Percentiles rank a stretch among this genome's conserved stretches.
Evolutionary conservation across 1,140 invertebrate species (phyloP).

Genomic region (Bilobella aurantiaca): DNA sequence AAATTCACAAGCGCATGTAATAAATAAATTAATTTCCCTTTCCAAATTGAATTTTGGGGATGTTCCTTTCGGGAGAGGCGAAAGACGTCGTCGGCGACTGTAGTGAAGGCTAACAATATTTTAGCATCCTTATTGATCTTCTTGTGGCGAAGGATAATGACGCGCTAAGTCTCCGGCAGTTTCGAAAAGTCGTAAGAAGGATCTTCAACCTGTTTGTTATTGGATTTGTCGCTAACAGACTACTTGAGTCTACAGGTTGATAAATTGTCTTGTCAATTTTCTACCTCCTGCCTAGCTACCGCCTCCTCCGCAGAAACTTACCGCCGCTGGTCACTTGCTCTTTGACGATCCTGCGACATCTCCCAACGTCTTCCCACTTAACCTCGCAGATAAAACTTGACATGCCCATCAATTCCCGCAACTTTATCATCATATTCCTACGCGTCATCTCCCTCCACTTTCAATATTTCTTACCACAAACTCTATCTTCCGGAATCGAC

Average conservation of each 20-base stretch:
- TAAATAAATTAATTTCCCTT: neutral
- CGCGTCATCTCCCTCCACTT: too few species aligned
- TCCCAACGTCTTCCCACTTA: neutral
- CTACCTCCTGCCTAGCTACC: neutral
- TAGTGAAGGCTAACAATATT: too few species aligned
- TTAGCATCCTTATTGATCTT: too few species aligned
- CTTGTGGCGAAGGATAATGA: too few species aligned
- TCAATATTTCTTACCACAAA: too few species aligned
- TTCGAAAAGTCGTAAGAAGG: too few species aligned
- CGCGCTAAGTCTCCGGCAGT: too few species aligned
- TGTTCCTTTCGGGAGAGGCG: neutral
- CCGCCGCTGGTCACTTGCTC: neutral
- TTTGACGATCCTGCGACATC: neutral
- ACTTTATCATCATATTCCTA: neutral
- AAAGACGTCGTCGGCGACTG: neutral
- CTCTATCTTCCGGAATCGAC: too few species aligned
- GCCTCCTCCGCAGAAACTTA: too few species aligned
- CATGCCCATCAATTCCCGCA: neutral
- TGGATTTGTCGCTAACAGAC: neutral
- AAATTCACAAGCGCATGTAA: too few species aligned
- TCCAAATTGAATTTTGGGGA: neutral
- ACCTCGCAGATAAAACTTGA: neutral
- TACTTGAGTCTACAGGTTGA: neutral
- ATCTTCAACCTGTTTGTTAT: too few species aligned
- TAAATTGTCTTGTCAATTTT: neutral